Conservation (phyloP, 2,797 vertebrate genomes). For the Chelonia mydas region DNA sequence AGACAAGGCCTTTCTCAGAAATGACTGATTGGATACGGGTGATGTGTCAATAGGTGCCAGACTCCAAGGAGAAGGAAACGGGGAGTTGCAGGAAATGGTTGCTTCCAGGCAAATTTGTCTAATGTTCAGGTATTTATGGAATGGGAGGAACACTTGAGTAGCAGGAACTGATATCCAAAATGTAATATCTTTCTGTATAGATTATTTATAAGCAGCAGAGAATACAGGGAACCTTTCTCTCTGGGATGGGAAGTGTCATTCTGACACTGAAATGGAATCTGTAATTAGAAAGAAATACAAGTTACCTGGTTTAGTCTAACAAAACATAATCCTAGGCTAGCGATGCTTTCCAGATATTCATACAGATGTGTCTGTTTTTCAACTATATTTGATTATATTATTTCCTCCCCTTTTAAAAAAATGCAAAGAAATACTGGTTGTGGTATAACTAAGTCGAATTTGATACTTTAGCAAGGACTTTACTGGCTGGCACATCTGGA, state of each 20-base stretch:
- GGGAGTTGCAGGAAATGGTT: background rate
- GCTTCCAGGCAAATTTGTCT: background rate
- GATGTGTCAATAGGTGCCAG: background rate
- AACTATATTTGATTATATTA: background rate
- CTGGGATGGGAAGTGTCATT: background rate
- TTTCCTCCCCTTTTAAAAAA: background rate
- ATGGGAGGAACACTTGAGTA: background rate
- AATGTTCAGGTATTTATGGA: background rate
- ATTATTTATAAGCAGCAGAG: background rate
- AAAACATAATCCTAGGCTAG: background rate
- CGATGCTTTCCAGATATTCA: background rate
- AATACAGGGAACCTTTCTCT: background rate
- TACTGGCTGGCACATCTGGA: background rate
- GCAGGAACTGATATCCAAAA: background rate
- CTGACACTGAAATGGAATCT: background rate
- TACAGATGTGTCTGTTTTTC: background rate
- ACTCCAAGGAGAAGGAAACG: constrained; percentile 15
- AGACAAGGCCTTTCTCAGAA: constrained; percentile 25
- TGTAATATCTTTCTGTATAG: background rate
- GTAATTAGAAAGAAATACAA: background rate
- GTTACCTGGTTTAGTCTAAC: background rate
- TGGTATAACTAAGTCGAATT: background rate
- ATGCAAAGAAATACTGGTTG: background rate
- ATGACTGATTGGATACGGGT: constrained; percentile 15
- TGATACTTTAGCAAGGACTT: background rate